Evolutionary conservation across 2,888 invertebrate genomes (phyloP).

Genomic region (Caenorhabditis imperialis): DNA sequence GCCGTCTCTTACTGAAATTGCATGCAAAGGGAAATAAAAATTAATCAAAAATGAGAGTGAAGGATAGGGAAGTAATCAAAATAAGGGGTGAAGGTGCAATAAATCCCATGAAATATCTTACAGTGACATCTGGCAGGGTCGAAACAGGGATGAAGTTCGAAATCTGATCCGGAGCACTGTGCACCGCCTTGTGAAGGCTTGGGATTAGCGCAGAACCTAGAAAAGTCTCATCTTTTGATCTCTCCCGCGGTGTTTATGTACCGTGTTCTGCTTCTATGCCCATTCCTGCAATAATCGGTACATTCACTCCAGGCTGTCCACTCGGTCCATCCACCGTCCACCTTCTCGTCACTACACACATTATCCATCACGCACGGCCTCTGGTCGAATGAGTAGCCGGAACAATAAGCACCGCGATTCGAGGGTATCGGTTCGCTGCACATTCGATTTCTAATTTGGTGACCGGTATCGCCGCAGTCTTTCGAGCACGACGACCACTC

Average conservation of each 20-base stretch:
- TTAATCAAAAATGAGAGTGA: neutral
- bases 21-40: slow-evolving; percentile 23
- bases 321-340: slow-evolving; percentile 76
- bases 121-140: slow-evolving; percentile 69
- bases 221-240: slow-evolving; percentile 15
- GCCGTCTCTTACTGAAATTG: slow-evolving; percentile 67
- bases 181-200: slow-evolving; percentile 73
- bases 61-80: neutral
- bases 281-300: slow-evolving; percentile 72
- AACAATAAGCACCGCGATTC: slow-evolving; percentile 77
- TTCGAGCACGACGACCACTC: slow-evolving; percentile 74
- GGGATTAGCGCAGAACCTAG: slow-evolving; percentile 75
- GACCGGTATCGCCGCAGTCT: slow-evolving; percentile 73
- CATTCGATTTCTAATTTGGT: slow-evolving; percentile 77
- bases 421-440: slow-evolving; percentile 77
- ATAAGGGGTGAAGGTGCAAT: too few species aligned
- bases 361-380: slow-evolving; percentile 64
- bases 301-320: slow-evolving; percentile 75
- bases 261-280: slow-evolving; percentile 75
- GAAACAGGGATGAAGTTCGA: slow-evolving; percentile 74
- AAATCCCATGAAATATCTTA: slow-evolving; percentile 49
- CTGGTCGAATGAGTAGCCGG: slow-evolving; percentile 77
- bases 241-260: slow-evolving; percentile 40
- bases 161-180: slow-evolving; percentile 75
- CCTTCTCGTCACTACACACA: slow-evolving; percentile 53